Conservation (phyloP, 2,797 vertebrate genomes). For the Rhinichthys osculus region DNA sequence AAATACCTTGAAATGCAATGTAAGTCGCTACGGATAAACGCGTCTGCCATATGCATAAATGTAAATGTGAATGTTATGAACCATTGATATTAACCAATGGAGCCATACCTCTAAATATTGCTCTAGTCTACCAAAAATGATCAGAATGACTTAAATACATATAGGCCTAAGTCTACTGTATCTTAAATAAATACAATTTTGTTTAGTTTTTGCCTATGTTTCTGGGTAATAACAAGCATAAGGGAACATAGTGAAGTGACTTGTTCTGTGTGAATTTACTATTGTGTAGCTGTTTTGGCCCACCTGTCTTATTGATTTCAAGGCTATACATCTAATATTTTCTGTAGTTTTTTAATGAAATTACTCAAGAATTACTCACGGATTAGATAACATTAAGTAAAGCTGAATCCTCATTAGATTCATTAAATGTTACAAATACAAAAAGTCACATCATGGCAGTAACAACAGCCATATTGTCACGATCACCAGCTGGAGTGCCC, state of each 20-base stretch:
- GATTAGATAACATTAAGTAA: not conserved
- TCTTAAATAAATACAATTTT: not conserved
- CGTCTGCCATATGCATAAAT: too few relatives aligned
- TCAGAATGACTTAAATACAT: too few relatives aligned
- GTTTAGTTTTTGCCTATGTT: not conserved
- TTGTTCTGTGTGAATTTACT: not conserved
- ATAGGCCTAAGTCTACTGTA: too few relatives aligned
- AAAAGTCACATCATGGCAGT: not conserved
- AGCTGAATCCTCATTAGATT: too few relatives aligned
- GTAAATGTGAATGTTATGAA: not conserved
- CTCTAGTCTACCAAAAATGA: not conserved
- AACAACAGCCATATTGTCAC: not conserved
- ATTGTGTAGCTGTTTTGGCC: not conserved
- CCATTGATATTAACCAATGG: not conserved
- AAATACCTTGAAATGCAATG: too few relatives aligned
- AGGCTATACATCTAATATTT: not conserved
- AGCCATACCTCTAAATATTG: constrained; percentile 11
- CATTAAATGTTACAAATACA: not conserved
- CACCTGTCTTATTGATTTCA: not conserved
- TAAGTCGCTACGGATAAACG: not conserved
- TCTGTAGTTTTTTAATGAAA: not conserved
- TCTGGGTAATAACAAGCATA: not conserved
- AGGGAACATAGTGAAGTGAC: not conserved
- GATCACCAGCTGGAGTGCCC: too few relatives aligned
- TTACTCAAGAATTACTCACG: not conserved